phyloP scores from a whole-genome alignment of 1,140 invertebrate species.

The Ganaspis sp. region DNA sequence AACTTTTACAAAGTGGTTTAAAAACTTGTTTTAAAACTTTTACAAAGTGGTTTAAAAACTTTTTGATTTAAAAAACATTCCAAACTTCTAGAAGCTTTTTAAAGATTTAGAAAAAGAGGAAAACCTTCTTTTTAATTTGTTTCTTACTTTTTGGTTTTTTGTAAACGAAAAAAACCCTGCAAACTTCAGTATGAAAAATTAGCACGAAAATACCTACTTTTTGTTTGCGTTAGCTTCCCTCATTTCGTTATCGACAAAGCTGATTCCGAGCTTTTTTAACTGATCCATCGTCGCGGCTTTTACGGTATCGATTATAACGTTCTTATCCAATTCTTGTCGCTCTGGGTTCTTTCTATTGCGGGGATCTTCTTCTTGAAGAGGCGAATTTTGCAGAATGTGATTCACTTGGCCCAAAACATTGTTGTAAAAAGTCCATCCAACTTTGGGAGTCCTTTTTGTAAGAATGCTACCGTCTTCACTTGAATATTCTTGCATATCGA shows the following conservation, averaged over 20 bases:
- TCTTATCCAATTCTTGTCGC: constrained; percentile 53
- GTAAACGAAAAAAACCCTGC: too few species aligned
- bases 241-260: constrained; percentile 65
- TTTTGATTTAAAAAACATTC: too few species aligned
- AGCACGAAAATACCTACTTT: constrained; percentile 45
- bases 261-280: constrained; percentile 74
- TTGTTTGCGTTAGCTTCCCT: constrained; percentile 55
- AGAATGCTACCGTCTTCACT: constrained; percentile 75
- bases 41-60: too few species aligned
- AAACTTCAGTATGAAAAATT: too few species aligned
- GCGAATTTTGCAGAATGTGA: constrained; percentile 74
- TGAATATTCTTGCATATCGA: constrained; percentile 80
- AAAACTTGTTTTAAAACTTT: too few species aligned
- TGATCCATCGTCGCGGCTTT: constrained; percentile 76
- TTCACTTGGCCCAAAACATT: constrained; percentile 80
- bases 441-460: constrained; percentile 75
- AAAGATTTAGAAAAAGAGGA: too few species aligned
- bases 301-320: constrained; percentile 67
- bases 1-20: too few species aligned
- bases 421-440: constrained; percentile 83
- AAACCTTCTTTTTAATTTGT: too few species aligned
- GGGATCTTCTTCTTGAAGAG: constrained; percentile 40
- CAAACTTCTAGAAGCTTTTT: too few species aligned
- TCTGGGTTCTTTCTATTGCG: constrained; percentile 44
- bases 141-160: too few species aligned